Evolutionary conservation across 2,113 vertebrate genomes (phyloP).

Genomic region (Pangasianodon hypophthalmus): DNA sequence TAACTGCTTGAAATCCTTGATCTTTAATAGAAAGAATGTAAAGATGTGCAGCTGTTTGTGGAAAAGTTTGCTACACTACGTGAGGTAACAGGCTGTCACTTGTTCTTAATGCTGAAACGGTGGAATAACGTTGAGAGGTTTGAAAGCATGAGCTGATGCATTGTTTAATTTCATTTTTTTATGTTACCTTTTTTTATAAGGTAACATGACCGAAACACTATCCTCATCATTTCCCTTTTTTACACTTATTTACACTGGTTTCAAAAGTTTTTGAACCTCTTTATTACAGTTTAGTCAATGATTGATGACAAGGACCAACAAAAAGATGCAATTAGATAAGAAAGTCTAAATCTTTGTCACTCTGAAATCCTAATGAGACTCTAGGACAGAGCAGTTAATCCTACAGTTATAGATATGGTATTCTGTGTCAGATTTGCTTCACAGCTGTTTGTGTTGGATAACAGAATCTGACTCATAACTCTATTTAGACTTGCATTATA

Average conservation of each 20-base stretch:
- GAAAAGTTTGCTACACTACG: neutral
- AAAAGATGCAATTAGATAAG: neutral
- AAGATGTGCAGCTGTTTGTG: neutral
- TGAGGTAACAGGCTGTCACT: neutral
- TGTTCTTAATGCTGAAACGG: neutral
- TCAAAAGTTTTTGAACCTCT: neutral
- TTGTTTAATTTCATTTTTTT: no score
- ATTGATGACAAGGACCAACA: neutral
- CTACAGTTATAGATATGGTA: neutral
- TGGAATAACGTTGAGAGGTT: neutral
- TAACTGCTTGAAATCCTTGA: neutral
- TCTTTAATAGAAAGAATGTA: neutral
- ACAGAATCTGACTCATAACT: neutral
- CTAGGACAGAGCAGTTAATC: neutral
- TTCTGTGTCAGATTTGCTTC: neutral
- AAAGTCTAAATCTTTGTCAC: neutral
- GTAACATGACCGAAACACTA: neutral
- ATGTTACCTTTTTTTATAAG: no score
- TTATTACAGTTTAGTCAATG: neutral
- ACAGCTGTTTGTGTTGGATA: neutral
- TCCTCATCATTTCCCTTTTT: neutral
- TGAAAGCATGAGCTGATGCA: neutral
- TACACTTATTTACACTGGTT: no score
- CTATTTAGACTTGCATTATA: neutral
- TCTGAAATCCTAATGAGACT: neutral